These are phyloP conservation scores for Urocynchramus pylzowi DNA, from an alignment of 2,113 vertebrate genomes.

Conservation along the genomic window DNA sequence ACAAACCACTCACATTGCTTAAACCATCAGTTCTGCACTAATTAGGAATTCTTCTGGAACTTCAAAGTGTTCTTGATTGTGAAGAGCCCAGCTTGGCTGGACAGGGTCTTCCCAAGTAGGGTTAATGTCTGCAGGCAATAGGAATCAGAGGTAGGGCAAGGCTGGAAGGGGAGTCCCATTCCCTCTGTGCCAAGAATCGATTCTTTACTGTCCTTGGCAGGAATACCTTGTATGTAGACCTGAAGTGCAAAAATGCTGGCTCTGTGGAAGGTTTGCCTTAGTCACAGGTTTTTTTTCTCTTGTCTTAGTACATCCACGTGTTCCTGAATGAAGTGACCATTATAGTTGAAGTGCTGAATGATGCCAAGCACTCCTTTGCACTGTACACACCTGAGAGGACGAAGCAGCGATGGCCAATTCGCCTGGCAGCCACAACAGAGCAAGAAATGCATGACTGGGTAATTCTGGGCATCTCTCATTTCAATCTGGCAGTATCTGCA, in stretches of 20 bases:
- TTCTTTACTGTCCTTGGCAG: neutral
- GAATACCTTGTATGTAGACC: neutral
- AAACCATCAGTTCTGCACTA: neutral
- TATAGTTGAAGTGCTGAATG: conserved; percentile 88
- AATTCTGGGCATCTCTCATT: neutral
- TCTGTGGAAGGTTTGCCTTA: neutral
- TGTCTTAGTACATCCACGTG: conserved; percentile 87
- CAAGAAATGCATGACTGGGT: conserved; percentile 98
- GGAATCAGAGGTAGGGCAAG: neutral
- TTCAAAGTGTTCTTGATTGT: neutral
- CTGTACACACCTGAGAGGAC: conserved; percentile 92
- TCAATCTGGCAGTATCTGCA: neutral
- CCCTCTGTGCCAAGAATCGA: neutral
- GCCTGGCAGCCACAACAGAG: conserved; percentile 87
- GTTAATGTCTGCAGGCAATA: neutral
- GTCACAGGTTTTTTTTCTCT: neutral
- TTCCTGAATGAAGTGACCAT: conserved; percentile 95
- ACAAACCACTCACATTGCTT: neutral
- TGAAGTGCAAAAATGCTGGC: neutral
- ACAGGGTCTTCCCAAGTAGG: neutral
- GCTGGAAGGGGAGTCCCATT: neutral
- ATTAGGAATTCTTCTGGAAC: neutral
- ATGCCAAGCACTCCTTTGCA: conserved; percentile 91
- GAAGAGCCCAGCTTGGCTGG: neutral
- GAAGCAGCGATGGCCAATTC: conserved; percentile 91